A percentile compares a stretch with the other conserved stretches of the same genome.
Conservation (phyloP, 1,140 invertebrate species). For the Cyrtorhinus lividipennis region DNA sequence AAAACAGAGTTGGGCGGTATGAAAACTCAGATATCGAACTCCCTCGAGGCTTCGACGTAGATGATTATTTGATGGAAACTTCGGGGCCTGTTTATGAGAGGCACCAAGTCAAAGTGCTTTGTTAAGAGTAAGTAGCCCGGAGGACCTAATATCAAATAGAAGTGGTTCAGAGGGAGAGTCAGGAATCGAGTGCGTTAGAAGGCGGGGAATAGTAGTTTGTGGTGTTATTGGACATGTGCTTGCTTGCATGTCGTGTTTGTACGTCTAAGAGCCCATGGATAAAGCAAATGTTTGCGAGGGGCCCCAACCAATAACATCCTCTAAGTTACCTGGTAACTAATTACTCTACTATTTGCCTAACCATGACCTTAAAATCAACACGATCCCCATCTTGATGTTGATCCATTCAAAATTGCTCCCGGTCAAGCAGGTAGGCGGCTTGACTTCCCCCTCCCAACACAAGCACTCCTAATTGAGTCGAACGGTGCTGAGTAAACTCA, state of each 20-base stretch:
- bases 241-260: neutral
- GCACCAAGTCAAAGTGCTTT: neutral
- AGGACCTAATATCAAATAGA: neutral
- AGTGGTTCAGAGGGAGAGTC: neutral
- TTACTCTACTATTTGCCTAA: conserved; percentile 5
- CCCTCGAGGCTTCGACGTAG: no score
- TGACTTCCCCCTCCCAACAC: neutral
- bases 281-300: conserved; percentile 1
- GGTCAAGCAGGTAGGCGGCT: neutral
- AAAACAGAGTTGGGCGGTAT: no score
- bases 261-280: conserved; percentile 4
- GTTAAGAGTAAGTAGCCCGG: neutral
- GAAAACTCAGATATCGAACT: no score
- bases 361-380: conserved; percentile 9
- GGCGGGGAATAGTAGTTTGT: neutral
- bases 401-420: conserved; percentile 8
- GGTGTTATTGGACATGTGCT: conserved; percentile 7
- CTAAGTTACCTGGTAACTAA: conserved; percentile 4
- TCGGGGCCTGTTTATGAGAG: no score
- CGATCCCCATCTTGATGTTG: conserved; percentile 3
- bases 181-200: neutral
- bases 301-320: conserved; percentile 7
- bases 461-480: neutral
- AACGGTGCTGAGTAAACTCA: neutral
- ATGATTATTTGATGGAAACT: no score